A percentile compares a stretch with the other conserved stretches of the same genome.
Conservation (phyloP, 2,888 invertebrate genomes). For the Drosophila meridiana region DNA sequence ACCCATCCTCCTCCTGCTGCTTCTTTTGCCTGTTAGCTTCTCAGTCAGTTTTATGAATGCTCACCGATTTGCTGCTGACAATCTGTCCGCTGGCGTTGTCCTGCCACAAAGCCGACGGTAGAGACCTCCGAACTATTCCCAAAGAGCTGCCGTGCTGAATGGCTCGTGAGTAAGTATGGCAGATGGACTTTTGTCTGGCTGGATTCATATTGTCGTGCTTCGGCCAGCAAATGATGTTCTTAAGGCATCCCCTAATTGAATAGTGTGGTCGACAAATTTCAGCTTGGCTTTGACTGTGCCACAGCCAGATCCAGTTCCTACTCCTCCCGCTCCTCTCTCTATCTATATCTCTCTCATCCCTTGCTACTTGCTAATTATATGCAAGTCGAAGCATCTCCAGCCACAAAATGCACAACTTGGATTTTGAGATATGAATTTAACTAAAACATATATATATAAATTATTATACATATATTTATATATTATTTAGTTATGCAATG, state of each 20-base stretch:
- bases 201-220: constrained; percentile 30
- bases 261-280: constrained; percentile 18
- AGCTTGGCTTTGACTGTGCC: constrained; percentile 13
- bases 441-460: background rate
- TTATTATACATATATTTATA: background rate
- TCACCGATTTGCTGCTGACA: constrained; percentile 46
- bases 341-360: background rate
- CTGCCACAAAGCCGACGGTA: background rate
- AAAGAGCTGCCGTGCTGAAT: constrained; percentile 39
- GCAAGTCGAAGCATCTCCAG: background rate
- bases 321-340: background rate
- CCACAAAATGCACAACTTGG: constrained; percentile 1
- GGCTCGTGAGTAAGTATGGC: constrained; percentile 5
- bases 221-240: constrained; percentile 36
- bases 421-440: background rate
- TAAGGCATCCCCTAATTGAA: constrained; percentile 19
- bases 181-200: constrained; percentile 38
- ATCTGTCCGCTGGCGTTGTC: constrained; percentile 28
- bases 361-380: constrained; percentile 1
- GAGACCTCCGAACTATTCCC: constrained; percentile 8
- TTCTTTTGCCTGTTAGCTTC: constrained; percentile 11
- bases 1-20: background rate
- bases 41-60: constrained; percentile 54
- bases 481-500: background rate
- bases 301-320: background rate